These are phyloP conservation scores for Drosophila pallidifrons DNA, from an alignment of 1,140 invertebrate species.

Conservation along the genomic window DNA sequence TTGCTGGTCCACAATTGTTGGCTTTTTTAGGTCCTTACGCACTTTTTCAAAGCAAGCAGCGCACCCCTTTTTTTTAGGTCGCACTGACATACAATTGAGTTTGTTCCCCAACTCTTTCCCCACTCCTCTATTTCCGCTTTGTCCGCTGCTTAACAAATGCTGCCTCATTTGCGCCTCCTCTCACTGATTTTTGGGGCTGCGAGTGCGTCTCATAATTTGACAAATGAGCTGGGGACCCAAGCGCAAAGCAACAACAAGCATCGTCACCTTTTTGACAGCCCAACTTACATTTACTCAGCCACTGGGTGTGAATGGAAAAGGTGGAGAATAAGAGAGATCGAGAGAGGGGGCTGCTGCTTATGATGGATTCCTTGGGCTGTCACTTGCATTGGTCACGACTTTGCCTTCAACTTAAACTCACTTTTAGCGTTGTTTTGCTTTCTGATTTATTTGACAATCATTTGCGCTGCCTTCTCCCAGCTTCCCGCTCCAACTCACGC, in stretches of 20 bases:
- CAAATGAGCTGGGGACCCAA: slow-evolving; percentile 56
- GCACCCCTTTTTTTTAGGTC: slow-evolving; percentile 30
- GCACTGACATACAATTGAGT: slow-evolving; percentile 55
- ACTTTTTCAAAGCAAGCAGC: slow-evolving; percentile 36
- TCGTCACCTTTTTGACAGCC: slow-evolving; percentile 78
- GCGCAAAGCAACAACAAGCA: slow-evolving; percentile 39
- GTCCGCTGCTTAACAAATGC: slow-evolving; percentile 65
- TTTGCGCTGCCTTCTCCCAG: slow-evolving; percentile 53
- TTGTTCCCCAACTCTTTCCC: slow-evolving; percentile 10
- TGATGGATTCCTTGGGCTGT: slow-evolving; percentile 47
- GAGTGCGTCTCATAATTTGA: slow-evolving; percentile 65
- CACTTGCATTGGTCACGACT: slow-evolving; percentile 44
- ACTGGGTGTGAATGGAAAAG: neutral
- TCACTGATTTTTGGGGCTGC: slow-evolving; percentile 62
- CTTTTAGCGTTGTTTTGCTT: slow-evolving; percentile 47
- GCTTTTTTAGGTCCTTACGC: slow-evolving; percentile 43
- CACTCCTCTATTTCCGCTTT: neutral
- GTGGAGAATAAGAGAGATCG: neutral
- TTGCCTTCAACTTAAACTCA: slow-evolving; percentile 34
- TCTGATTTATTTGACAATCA: slow-evolving; percentile 83
- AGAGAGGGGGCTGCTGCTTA: neutral
- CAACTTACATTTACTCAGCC: slow-evolving; percentile 25
- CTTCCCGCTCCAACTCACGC: neutral
- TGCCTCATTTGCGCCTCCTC: slow-evolving; percentile 73
- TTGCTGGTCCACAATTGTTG: slow-evolving; percentile 38